These are phyloP conservation scores for Enteromius treurensis DNA, from an alignment of 2,797 vertebrate genomes.

Conservation along the genomic window DNA sequence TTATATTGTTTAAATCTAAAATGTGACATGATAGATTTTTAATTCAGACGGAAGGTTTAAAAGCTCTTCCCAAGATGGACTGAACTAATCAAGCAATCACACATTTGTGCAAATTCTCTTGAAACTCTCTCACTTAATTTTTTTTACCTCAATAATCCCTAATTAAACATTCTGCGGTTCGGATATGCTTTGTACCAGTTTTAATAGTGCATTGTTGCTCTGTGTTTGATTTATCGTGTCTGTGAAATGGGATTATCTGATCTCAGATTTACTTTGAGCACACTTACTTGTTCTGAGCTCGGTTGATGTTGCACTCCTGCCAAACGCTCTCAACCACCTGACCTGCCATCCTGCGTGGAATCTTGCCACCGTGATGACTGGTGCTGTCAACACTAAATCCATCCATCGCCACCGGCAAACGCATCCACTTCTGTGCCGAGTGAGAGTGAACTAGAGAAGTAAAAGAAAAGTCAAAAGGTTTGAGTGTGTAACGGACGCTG, in stretches of 20 bases:
- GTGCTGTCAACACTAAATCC: slow-evolving; percentile 89
- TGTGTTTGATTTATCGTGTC: slow-evolving; percentile 5
- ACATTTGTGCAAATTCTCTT: background rate
- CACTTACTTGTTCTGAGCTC: slow-evolving; percentile 94
- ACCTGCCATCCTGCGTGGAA: slow-evolving; percentile 90
- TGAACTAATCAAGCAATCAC: background rate
- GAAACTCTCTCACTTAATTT: background rate
- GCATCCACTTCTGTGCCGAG: slow-evolving; percentile 94
- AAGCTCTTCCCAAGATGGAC: background rate
- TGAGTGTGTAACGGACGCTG: background rate
- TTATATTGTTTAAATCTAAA: background rate
- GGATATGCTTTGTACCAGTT: background rate
- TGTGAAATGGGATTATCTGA: slow-evolving; percentile 12
- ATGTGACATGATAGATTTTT: background rate
- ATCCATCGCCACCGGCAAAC: slow-evolving; percentile 86
- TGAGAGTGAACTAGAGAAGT: slow-evolving; percentile 87
- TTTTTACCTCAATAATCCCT: background rate
- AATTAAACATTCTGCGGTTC: background rate
- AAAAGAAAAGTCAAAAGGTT: background rate
- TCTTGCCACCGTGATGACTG: slow-evolving; percentile 93
- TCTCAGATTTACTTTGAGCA: slow-evolving; percentile 13
- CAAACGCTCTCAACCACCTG: slow-evolving; percentile 94
- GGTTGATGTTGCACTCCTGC: slow-evolving; percentile 98
- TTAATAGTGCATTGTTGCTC: background rate
- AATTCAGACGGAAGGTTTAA: background rate